Evolutionary conservation across 2,113 vertebrate species (phyloP).

Genomic region (human): GRCh38 chr6:73935001-73935500

Average conservation of each 20-base stretch:
- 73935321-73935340: background rate
- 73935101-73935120: rapidly evolving
- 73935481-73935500: too few relatives aligned
- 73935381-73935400: background rate
- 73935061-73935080: too few relatives aligned
- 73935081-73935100: too few relatives aligned
- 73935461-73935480: too few relatives aligned
- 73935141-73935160: too few relatives aligned
- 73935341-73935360: background rate
- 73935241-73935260: background rate
- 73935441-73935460: background rate
- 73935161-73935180: conserved; percentile 8
- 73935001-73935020: too few relatives aligned
- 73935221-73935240: background rate
- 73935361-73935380: background rate
- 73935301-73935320: background rate
- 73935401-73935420: background rate
- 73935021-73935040: too few relatives aligned
- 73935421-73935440: background rate
- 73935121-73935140: too few relatives aligned
- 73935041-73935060: too few relatives aligned
- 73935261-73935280: background rate
- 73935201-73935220: background rate
- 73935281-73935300: background rate
- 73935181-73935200: background rate